Conservation (phyloP, 2,113 vertebrate genomes). For the Pteronura brasiliensis region DNA sequence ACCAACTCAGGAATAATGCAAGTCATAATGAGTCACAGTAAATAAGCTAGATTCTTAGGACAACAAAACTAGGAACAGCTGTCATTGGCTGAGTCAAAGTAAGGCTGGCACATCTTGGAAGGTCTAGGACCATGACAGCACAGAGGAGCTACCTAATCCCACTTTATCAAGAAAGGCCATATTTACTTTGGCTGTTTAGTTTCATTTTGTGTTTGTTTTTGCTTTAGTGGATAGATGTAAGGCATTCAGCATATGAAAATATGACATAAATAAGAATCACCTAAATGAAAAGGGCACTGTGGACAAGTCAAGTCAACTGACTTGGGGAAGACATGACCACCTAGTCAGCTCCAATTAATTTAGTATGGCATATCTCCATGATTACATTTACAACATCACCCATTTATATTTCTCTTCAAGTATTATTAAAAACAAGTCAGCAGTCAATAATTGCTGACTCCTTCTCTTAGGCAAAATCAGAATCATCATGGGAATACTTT, state of each 20-base stretch:
- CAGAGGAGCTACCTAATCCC: neutral
- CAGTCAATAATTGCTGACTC: neutral
- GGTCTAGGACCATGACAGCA: neutral
- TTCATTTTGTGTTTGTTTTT: neutral
- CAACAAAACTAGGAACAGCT: conserved; percentile 45
- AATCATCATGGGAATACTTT: neutral
- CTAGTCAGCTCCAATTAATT: neutral
- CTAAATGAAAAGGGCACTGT: neutral
- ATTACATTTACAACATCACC: neutral
- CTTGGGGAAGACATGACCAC: neutral
- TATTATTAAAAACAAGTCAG: neutral
- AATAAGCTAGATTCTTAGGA: conserved; percentile 13
- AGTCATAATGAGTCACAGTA: conserved; percentile 72
- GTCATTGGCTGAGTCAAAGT: neutral
- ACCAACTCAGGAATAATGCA: conserved; percentile 53
- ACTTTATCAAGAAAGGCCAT: neutral
- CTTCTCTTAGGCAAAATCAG: neutral
- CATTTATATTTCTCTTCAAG: neutral
- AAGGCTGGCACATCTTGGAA: conserved; percentile 16
- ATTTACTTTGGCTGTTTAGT: neutral
- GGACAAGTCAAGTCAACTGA: neutral
- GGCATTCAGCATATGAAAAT: conserved; percentile 29
- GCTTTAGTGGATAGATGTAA: neutral
- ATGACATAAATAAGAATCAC: neutral
- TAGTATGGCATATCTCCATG: neutral